Base-by-base conservation (phyloP, 2,888 invertebrate species). In the Chalcis sispes region DNA sequence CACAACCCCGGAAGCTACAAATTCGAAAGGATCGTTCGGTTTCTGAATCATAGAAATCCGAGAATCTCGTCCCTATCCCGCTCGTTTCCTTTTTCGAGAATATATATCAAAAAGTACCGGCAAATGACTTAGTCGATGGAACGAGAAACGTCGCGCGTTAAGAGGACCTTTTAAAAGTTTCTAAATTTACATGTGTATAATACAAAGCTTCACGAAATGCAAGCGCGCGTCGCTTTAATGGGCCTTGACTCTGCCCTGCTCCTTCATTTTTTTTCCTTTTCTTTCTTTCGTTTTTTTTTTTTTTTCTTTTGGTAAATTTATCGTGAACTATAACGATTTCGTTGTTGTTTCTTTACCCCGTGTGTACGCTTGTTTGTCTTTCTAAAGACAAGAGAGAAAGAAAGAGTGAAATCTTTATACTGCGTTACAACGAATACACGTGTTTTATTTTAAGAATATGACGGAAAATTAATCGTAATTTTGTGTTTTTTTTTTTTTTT, bases 141-240 rank as follows among this genome's bases (percentile, higher is more conserved):
- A 72, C 27, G 2, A n/a, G n/a, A n/a, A n/a, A n/a, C n/a, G n/a
- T n/a, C n/a, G n/a, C n/a, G n/a, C n/a, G n/a, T n/a, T n/a, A n/a
- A 1, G 10, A 25, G 69, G 25, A 23, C 29, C 62, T 56, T 20
- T 64, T 42, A 32, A 62, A 40, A 29, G 25, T 48, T 77, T 77
- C 77, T 77, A 74, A 56, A 77, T 77, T 62, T 69, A 56, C 62
- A 62, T 72, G n/a, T n/a, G n/a, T n/a, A n/a, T n/a, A n/a, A n/a
- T n/a, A n/a, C n/a, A n/a, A n/a, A 29, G 32, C 23, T 40, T 10
- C 36, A 4, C 36, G 40, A 61, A 61, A 40, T 42, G 50, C n/a
- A 29, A 32, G 54, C 50, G 3, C 62, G 59, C 65, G 48, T 66
- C 73, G 48, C 69, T 70, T 67, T 74, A 77, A 77, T 77, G 77